Evolutionary conservation across 1,140 invertebrate species (phyloP).

Genomic region (Musca vetustissima): DNA sequence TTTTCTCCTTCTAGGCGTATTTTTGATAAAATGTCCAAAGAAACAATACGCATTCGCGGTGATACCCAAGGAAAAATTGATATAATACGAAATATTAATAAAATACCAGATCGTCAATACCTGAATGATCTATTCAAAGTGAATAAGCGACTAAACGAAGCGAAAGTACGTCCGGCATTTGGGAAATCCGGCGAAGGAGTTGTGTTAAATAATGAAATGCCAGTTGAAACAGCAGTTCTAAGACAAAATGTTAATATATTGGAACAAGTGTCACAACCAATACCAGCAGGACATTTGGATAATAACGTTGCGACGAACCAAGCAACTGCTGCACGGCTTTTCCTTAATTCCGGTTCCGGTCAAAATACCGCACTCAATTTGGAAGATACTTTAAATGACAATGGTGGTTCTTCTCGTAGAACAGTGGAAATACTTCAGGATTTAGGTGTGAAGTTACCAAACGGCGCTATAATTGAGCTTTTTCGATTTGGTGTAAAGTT

Average conservation of each 20-base stretch:
- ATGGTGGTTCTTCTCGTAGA: background rate
- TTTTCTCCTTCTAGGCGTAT: constrained; percentile 29
- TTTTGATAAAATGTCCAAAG: constrained; percentile 44
- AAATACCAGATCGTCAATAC: constrained; percentile 43
- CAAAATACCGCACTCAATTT: constrained; percentile 26
- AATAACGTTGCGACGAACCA: constrained; percentile 24
- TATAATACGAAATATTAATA: constrained; percentile 46
- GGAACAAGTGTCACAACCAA: constrained; percentile 33
- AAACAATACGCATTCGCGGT: constrained; percentile 40
- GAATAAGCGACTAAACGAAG: constrained; percentile 40
- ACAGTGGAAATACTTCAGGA: background rate
- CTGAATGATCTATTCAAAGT: constrained; percentile 50
- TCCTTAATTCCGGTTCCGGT: constrained; percentile 1
- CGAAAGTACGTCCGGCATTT: constrained; percentile 36
- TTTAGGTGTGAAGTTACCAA: background rate
- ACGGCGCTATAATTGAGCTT: constrained; percentile 29
- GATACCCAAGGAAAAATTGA: constrained; percentile 36
- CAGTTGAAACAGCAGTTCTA: constrained; percentile 1
- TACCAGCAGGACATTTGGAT: too few species aligned
- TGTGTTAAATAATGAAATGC: constrained; percentile 27
- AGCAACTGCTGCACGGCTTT: constrained; percentile 29
- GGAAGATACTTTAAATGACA: constrained; percentile 27
- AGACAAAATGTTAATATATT: constrained; percentile 34
- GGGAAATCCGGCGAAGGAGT: constrained; percentile 33
- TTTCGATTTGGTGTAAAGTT: constrained; percentile 35